These are phyloP conservation scores for Cosmorhoe ocellata DNA, from an alignment of 2,888 invertebrate species.

Conservation along the genomic window DNA sequence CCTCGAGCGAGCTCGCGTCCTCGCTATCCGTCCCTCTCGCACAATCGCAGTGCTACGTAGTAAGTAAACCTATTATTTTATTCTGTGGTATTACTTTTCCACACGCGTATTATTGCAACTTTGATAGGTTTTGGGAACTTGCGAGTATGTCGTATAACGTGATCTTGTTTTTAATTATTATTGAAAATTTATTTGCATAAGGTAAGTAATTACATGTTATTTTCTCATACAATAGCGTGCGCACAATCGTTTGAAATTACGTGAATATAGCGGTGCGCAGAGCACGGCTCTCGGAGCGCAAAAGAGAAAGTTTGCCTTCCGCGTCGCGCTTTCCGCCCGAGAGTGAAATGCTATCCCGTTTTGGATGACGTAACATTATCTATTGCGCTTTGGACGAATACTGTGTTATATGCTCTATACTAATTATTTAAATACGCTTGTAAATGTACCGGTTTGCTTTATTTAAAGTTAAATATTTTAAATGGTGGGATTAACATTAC, in stretches of 20 bases:
- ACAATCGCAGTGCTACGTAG: constrained; percentile 44
- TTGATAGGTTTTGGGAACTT: constrained; percentile 44
- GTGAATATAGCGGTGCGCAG: constrained; percentile 36
- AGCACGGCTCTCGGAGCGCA: constrained; percentile 56
- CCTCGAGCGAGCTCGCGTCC: constrained; percentile 73
- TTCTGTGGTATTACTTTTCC: constrained; percentile 43
- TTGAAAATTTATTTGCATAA: no score
- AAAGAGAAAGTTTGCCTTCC: constrained; percentile 81
- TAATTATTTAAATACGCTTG: constrained; percentile 32
- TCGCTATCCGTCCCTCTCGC: constrained; percentile 67
- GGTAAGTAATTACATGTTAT: constrained; percentile 3
- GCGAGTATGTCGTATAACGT: constrained; percentile 30
- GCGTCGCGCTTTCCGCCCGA: constrained; percentile 79
- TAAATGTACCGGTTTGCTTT: constrained; percentile 10
- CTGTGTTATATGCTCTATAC: constrained; percentile 53
- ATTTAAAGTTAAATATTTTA: background rate
- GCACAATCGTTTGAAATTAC: constrained; percentile 21
- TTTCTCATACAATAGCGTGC: constrained; percentile 6
- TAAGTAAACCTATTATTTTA: constrained; percentile 14
- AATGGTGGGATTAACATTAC: background rate
- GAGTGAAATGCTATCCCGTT: constrained; percentile 82
- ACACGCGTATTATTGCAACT: constrained; percentile 57
- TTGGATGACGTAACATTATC: constrained; percentile 70
- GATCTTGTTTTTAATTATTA: background rate
- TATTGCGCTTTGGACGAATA: constrained; percentile 42